These are phyloP conservation scores for Plebejus anna DNA, from an alignment of 2,888 invertebrate genomes.

Conservation along the genomic window DNA sequence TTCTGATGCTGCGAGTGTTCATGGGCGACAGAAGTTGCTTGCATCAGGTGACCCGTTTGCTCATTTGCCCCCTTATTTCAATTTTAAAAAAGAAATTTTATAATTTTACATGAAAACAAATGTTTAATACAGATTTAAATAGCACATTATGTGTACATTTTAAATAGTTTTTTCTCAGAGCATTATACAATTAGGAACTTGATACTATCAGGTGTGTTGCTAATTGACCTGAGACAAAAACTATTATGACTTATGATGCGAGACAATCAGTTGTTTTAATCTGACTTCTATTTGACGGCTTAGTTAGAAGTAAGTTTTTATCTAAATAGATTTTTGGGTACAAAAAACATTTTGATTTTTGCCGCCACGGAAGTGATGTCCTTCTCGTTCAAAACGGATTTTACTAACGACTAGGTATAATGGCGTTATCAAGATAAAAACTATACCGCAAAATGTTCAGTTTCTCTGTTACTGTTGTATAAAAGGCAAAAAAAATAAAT, in stretches of 20 bases:
- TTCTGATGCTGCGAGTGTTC: too few relatives aligned
- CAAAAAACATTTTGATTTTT: background rate
- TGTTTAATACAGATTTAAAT: background rate
- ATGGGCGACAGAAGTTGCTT: too few relatives aligned
- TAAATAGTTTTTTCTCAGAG: slow-evolving; percentile 5
- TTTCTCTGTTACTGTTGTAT: too few relatives aligned
- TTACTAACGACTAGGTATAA: too few relatives aligned
- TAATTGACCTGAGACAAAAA: slow-evolving; percentile 24
- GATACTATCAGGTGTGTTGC: background rate
- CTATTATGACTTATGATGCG: background rate
- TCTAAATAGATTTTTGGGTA: background rate
- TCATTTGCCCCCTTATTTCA: too few relatives aligned
- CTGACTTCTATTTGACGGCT: slow-evolving; percentile 34
- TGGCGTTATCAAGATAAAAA: too few relatives aligned
- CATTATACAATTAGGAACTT: background rate
- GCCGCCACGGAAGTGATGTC: background rate
- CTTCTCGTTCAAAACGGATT: too few relatives aligned
- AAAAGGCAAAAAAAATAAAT: too few relatives aligned
- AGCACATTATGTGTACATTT: background rate
- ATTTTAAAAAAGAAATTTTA: background rate
- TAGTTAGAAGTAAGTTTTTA: background rate
- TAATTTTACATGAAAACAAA: background rate
- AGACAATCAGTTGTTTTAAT: slow-evolving; percentile 26
- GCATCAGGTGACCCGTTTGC: too few relatives aligned
- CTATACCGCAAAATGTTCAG: too few relatives aligned